Evolutionary conservation across 2,113 vertebrate genomes (phyloP).

Genomic region (Genyomyrus donnyi): DNA sequence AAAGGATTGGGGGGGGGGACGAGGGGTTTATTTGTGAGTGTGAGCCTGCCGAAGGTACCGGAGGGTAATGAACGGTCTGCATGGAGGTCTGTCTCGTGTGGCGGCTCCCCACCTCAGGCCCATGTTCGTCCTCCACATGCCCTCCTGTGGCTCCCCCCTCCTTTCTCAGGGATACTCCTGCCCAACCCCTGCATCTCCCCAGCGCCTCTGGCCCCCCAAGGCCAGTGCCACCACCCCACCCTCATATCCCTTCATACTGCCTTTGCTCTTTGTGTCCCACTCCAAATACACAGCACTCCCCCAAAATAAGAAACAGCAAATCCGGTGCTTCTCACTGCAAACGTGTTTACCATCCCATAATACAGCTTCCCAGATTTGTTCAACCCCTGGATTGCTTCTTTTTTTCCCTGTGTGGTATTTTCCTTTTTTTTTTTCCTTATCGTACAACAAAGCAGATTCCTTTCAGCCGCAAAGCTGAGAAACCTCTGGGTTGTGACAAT

Average conservation of each 20-base stretch:
- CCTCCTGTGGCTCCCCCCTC: slow-evolving; percentile 10
- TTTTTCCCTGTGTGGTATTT: slow-evolving; percentile 43
- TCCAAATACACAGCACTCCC: slow-evolving; percentile 36
- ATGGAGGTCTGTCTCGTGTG: neutral
- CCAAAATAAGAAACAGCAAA: slow-evolving; percentile 55
- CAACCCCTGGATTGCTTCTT: slow-evolving; percentile 56
- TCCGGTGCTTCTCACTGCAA: slow-evolving; percentile 54
- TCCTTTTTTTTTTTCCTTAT: slow-evolving; percentile 37
- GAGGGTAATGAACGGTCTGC: slow-evolving; percentile 6
- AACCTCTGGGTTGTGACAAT: slow-evolving; percentile 55
- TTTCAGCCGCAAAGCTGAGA: slow-evolving; percentile 38
- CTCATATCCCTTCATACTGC: slow-evolving; percentile 29
- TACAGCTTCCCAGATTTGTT: slow-evolving; percentile 59
- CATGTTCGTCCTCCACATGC: slow-evolving; percentile 11
- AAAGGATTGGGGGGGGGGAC: neutral
- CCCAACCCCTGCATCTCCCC: slow-evolving; percentile 23
- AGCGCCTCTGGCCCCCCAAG: slow-evolving; percentile 27
- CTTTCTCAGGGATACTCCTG: neutral
- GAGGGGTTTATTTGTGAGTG: neutral
- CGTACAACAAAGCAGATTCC: slow-evolving; percentile 37
- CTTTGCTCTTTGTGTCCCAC: slow-evolving; percentile 35
- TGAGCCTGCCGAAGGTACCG: slow-evolving; percentile 8
- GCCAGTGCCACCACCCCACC: slow-evolving; percentile 25
- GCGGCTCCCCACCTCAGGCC: neutral
- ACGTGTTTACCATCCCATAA: slow-evolving; percentile 64